These are phyloP conservation scores for Drosophila sp. DNA, from an alignment of 1,140 invertebrate genomes.

Conservation along the genomic window DNA sequence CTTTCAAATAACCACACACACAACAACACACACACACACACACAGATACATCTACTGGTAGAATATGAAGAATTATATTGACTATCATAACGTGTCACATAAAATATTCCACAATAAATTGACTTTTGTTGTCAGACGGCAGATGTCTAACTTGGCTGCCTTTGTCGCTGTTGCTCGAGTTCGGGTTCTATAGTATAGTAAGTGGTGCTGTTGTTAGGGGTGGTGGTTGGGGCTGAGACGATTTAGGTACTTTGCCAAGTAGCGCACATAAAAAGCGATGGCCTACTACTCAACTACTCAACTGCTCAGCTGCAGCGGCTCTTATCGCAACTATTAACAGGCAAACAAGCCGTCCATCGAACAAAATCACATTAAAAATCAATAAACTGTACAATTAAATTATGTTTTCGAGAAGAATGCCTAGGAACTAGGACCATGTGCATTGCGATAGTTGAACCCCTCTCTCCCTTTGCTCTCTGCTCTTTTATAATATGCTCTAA, in stretches of 20 bases:
- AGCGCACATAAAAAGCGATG: constrained; percentile 70
- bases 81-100: constrained; percentile 82
- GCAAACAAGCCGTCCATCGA: constrained; percentile 54
- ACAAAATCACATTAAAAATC: constrained; percentile 79
- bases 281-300: too few relatives aligned
- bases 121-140: constrained; percentile 70
- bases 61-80: constrained; percentile 73
- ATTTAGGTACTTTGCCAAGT: constrained; percentile 66
- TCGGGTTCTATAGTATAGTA: too few relatives aligned
- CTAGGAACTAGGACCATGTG: constrained; percentile 11
- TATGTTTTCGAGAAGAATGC: constrained; percentile 51
- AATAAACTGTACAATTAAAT: constrained; percentile 82
- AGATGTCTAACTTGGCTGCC: constrained; percentile 36
- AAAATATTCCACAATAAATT: constrained; percentile 83
- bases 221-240: not conserved
- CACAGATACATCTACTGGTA: constrained; percentile 24
- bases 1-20: constrained; percentile 19
- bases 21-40: too few relatives aligned
- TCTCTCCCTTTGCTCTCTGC: too few relatives aligned
- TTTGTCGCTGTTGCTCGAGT: constrained; percentile 6
- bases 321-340: constrained; percentile 76
- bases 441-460: too few relatives aligned
- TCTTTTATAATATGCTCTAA: constrained; percentile 55
- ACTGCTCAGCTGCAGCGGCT: constrained; percentile 33
- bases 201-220: not conserved